These are phyloP conservation scores for Glomeris marginata DNA, from an alignment of 2,888 invertebrate species.

Conservation along the genomic window DNA sequence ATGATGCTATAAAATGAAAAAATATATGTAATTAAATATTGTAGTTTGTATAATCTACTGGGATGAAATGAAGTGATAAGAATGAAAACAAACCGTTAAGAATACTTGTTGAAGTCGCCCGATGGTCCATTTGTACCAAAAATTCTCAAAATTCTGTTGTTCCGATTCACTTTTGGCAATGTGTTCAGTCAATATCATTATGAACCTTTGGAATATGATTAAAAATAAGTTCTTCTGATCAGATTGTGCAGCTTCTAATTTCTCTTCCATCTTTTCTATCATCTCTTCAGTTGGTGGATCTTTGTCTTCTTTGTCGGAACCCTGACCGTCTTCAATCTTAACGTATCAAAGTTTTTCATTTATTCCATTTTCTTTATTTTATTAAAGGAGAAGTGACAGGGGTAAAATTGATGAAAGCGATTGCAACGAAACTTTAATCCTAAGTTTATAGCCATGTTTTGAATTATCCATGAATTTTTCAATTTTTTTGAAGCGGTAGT, in stretches of 20 bases:
- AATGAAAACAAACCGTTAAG: slow-evolving; percentile 56
- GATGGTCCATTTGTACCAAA: slow-evolving; percentile 92
- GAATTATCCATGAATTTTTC: slow-evolving; percentile 5
- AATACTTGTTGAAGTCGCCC: slow-evolving; percentile 91
- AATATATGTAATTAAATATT: not conserved
- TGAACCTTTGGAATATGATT: slow-evolving; percentile 95
- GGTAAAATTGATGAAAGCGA: no score
- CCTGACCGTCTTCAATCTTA: slow-evolving; percentile 18
- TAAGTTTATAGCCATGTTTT: no score
- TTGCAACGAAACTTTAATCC: no score
- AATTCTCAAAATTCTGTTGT: slow-evolving; percentile 78
- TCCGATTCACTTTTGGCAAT: slow-evolving; percentile 85
- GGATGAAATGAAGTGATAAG: not conserved
- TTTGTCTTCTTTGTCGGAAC: slow-evolving; percentile 31
- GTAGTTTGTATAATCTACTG: not conserved
- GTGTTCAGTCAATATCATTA: slow-evolving; percentile 94
- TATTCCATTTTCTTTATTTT: slow-evolving; percentile 5
- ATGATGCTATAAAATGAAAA: slow-evolving; percentile 59
- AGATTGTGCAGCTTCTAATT: slow-evolving; percentile 81
- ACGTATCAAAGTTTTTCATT: not conserved
- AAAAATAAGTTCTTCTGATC: slow-evolving; percentile 94
- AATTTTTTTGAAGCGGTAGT: not conserved
- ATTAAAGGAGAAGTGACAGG: no score
- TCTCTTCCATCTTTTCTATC: slow-evolving; percentile 91
- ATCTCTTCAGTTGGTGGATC: slow-evolving; percentile 58